Conservation (phyloP, 1,140 invertebrate species). For the Mizuhopecten yessoensis region DNA sequence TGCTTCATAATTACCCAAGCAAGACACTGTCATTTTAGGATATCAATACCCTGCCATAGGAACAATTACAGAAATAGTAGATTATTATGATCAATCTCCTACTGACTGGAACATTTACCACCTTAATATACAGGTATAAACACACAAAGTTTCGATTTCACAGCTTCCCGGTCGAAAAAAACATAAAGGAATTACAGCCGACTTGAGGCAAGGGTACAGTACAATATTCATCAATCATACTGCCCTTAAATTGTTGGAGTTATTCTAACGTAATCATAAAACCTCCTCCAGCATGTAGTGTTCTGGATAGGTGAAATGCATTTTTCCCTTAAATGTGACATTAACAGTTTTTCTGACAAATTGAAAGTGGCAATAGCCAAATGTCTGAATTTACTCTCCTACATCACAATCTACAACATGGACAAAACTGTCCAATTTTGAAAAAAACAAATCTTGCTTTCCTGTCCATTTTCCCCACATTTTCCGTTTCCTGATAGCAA, state of each 20-base stretch:
- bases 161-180: neutral
- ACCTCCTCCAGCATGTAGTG: neutral
- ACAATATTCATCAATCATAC: conserved; percentile 21
- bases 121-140: neutral
- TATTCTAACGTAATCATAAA: conserved; percentile 34
- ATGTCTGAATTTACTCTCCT: neutral
- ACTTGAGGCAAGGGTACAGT: neutral
- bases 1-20: too few relatives aligned
- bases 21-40: too few relatives aligned
- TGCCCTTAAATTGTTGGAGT: conserved; percentile 14
- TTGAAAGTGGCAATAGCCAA: conserved; percentile 33
- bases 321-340: conserved; percentile 34
- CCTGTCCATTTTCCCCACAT: conserved; percentile 24
- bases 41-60: neutral
- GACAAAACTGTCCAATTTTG: conserved; percentile 38
- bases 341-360: conserved; percentile 35
- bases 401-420: neutral
- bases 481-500: conserved; percentile 39
- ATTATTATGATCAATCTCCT: neutral
- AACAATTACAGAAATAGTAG: neutral
- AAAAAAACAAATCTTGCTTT: conserved; percentile 36
- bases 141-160: neutral
- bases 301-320: conserved; percentile 32
- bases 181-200: neutral
- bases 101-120: neutral